These are phyloP conservation scores for Pegea sp. DNA, from an alignment of 23 tunicate genomes.

Conservation along the genomic window DNA sequence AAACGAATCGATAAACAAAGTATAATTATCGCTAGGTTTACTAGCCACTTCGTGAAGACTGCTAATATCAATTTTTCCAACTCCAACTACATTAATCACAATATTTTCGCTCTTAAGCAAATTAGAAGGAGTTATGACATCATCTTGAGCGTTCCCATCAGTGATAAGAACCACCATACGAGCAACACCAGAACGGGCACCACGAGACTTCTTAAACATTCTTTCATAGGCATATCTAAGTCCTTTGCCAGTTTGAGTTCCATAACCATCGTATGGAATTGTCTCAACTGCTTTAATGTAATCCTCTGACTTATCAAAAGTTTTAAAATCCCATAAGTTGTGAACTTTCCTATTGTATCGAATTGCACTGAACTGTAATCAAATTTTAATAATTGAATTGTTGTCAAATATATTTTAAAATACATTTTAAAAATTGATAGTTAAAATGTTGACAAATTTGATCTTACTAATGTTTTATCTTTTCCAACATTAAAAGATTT, in stretches of 20 bases:
- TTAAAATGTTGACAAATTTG: background rate
- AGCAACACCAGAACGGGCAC: slow-evolving; percentile 19
- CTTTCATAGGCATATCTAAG: slow-evolving; percentile 22
- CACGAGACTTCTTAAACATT: slow-evolving; percentile 10
- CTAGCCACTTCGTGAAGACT: slow-evolving; percentile 45
- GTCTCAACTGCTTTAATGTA: slow-evolving; percentile 5
- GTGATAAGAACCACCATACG: slow-evolving; percentile 34
- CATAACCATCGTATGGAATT: slow-evolving; percentile 36
- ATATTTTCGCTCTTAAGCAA: slow-evolving; percentile 66
- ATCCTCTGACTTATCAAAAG: slow-evolving; percentile 4
- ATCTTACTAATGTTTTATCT: slow-evolving; percentile 7
- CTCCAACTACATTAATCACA: slow-evolving; percentile 47
- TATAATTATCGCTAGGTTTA: slow-evolving; percentile 54
- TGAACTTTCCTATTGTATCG: slow-evolving; percentile 55
- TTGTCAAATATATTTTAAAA: no score
- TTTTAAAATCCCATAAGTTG: slow-evolving; percentile 24
- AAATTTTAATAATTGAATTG: no score
- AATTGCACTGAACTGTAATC: slow-evolving; percentile 47
- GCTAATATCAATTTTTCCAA: slow-evolving; percentile 28
- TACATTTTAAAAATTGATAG: no score
- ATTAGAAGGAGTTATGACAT: background rate
- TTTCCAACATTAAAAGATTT: slow-evolving; percentile 5
- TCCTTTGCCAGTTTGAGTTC: slow-evolving; percentile 44
- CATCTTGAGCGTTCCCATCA: slow-evolving; percentile 30
- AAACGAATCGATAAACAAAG: slow-evolving; percentile 36